A percentile compares a stretch with the other conserved stretches of the same genome.
These are phyloP conservation scores for Bryconaethiops microstoma DNA, from an alignment of 2,797 vertebrate genomes.

Conservation along the genomic window DNA sequence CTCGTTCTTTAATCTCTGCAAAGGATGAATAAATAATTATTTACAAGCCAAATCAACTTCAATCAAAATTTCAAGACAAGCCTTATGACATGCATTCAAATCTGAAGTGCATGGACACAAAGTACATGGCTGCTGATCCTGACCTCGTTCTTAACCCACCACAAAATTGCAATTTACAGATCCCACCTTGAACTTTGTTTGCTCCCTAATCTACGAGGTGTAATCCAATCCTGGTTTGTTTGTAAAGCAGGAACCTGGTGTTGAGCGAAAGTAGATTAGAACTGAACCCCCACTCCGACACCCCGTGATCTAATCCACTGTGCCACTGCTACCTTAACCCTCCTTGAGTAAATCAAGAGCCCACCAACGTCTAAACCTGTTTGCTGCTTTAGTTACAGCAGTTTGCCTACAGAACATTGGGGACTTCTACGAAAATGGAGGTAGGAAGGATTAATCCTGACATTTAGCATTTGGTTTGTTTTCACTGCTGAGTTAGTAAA, in stretches of 20 bases:
- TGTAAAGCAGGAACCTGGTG: constrained; percentile 45
- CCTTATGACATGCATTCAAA: too few species aligned
- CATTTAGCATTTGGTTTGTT: constrained; percentile 30
- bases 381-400: background rate
- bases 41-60: too few species aligned
- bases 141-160: background rate
- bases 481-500: constrained; percentile 25
- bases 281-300: constrained; percentile 39
- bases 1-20: too few species aligned
- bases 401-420: constrained; percentile 38
- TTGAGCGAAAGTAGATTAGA: constrained; percentile 66
- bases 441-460: constrained; percentile 58
- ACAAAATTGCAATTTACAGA: background rate
- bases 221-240: constrained; percentile 66
- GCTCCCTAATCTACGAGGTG: constrained; percentile 53
- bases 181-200: constrained; percentile 47
- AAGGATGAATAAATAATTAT: too few species aligned
- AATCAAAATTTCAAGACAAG: too few species aligned
- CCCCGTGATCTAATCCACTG: constrained; percentile 23
- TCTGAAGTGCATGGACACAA: background rate
- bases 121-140: background rate
- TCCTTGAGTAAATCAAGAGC: background rate
- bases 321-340: background rate
- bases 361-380: background rate
- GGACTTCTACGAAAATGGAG: constrained; percentile 49